phyloP scores from a whole-genome alignment of 2,113 vertebrate genomes.

The Aspiorhynchus laticeps region DNA sequence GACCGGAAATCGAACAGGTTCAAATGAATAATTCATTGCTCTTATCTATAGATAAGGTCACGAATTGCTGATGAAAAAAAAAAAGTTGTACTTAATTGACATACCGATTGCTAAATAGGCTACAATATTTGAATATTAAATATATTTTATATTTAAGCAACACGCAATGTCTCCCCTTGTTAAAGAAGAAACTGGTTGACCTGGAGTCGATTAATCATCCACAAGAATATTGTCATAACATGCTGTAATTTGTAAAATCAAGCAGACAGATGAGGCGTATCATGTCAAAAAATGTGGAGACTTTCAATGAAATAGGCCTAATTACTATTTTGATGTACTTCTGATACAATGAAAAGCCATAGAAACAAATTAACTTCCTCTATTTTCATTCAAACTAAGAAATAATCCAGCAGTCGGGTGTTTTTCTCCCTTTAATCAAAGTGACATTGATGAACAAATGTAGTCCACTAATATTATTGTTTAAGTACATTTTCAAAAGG shows the following conservation, averaged over 20 bases:
- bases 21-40: background rate
- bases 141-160: no score
- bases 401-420: constrained; percentile 17
- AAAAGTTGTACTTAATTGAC: no score
- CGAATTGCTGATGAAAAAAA: background rate
- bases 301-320: background rate
- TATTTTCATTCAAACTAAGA: constrained; percentile 47
- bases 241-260: background rate
- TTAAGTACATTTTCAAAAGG: constrained; percentile 61
- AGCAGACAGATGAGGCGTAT: background rate
- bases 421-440: constrained; percentile 71
- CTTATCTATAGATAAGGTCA: background rate
- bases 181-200: background rate
- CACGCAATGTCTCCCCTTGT: no score
- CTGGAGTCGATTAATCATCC: background rate
- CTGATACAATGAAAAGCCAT: background rate
- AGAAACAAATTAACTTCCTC: constrained; percentile 28
- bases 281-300: background rate
- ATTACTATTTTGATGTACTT: background rate
- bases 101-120: no score
- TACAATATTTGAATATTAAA: background rate
- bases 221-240: background rate
- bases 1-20: background rate
- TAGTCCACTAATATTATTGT: constrained; percentile 68
- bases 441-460: constrained; percentile 64